phyloP scores from a whole-genome alignment of 2,888 invertebrate species.

The Callosobruchus maculatus region DNA sequence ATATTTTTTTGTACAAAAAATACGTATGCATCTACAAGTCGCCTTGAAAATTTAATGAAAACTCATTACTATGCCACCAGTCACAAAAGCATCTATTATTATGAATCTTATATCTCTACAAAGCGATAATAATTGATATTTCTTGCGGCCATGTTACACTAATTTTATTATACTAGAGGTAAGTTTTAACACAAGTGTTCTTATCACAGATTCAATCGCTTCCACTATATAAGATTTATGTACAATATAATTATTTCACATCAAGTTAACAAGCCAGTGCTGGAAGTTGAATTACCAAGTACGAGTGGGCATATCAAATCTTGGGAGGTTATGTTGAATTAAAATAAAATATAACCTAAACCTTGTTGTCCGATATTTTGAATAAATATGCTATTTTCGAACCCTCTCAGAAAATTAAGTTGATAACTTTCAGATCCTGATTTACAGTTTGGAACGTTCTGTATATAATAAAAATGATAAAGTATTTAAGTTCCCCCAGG shows the following conservation, averaged over 20 bases:
- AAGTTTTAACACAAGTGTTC: constrained; percentile 31
- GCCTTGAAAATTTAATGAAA: background rate
- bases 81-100: constrained; percentile 8
- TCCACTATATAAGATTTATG: constrained; percentile 11
- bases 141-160: constrained; percentile 7
- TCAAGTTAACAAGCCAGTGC: constrained; percentile 4
- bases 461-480: no score
- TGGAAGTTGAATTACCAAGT: no score
- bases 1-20: background rate
- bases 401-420: no score
- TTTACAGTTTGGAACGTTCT: no score
- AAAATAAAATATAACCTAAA: no score
- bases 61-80: background rate
- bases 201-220: constrained; percentile 34
- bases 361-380: no score
- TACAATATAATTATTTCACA: background rate
- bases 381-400: no score
- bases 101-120: constrained; percentile 6
- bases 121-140: constrained; percentile 20
- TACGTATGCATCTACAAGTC: background rate
- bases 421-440: no score
- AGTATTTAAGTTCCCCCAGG: no score
- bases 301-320: no score
- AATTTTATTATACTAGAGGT: constrained; percentile 20
- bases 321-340: no score